Conservation (phyloP, 37 sponge, comb jelly and placozoan genomes). For the Amphimedon queenslandica region DNA sequence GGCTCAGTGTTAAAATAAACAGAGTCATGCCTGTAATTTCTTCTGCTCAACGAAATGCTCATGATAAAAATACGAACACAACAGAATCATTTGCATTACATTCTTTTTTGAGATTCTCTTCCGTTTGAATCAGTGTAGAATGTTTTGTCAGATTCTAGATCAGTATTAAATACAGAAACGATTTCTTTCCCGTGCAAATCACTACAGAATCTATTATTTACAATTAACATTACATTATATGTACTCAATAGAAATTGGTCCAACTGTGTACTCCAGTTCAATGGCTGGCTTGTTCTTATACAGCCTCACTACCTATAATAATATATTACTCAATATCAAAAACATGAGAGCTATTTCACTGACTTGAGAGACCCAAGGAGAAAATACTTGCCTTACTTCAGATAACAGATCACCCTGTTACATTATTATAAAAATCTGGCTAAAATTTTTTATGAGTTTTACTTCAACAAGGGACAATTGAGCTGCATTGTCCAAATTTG, state of each 20-base stretch:
- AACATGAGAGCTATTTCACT: background rate
- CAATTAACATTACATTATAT: too few species aligned
- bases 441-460: too few species aligned
- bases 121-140: slow-evolving; percentile 97
- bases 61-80: background rate
- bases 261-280: slow-evolving; percentile 81
- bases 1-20: slow-evolving; percentile 80
- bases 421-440: too few species aligned
- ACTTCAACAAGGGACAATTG: slow-evolving; percentile 24
- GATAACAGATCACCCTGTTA: background rate
- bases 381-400: slow-evolving; percentile 22
- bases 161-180: slow-evolving; percentile 67
- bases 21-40: slow-evolving; percentile 79
- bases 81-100: too few species aligned
- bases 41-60: slow-evolving; percentile 6
- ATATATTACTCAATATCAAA: background rate
- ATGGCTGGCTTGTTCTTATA: slow-evolving; percentile 29
- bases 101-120: slow-evolving; percentile 79
- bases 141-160: slow-evolving; percentile 35
- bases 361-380: slow-evolving; percentile 22
- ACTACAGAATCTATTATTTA: background rate
- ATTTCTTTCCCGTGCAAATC: slow-evolving; percentile 88
- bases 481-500: slow-evolving; percentile 16
- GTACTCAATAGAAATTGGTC: slow-evolving; percentile 45
- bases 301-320: slow-evolving; percentile 38